Evolutionary conservation across 2,888 invertebrate genomes (phyloP).

Genomic region (Lucinisca nassula): DNA sequence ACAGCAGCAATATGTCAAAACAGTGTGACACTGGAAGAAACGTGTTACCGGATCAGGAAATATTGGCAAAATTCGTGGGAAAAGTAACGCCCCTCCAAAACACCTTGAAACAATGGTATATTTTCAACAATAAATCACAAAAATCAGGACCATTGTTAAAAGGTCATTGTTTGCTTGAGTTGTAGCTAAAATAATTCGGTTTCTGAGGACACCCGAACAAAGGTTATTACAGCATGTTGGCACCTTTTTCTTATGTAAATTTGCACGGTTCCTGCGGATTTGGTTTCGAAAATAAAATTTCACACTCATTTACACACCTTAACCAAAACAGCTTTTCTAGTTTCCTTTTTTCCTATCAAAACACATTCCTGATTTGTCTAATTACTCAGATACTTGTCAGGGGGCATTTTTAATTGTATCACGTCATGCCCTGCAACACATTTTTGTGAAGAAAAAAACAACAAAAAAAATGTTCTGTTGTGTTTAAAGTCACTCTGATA

Average conservation of each 20-base stretch:
- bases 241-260: not conserved
- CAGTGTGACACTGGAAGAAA: not conserved
- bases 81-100: not conserved
- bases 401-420: too few species aligned
- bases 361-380: not conserved
- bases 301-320: not conserved
- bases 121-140: not conserved
- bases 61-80: not conserved
- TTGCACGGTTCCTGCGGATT: not conserved
- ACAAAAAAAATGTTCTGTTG: too few species aligned
- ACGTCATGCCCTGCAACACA: too few species aligned
- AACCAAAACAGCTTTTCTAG: not conserved
- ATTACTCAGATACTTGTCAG: too few species aligned
- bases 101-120: slow-evolving; percentile 22
- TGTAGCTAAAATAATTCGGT: not conserved
- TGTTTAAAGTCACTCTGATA: too few species aligned
- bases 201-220: not conserved
- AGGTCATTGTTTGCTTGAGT: not conserved
- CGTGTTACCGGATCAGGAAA: slow-evolving; percentile 48
- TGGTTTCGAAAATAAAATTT: not conserved
- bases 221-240: not conserved
- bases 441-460: too few species aligned
- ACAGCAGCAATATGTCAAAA: not conserved
- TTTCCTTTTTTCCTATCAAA: not conserved
- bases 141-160: not conserved